Base-by-base conservation (phyloP, 2,797 vertebrate species). In the Pipistrellus pipistrellus region DNA sequence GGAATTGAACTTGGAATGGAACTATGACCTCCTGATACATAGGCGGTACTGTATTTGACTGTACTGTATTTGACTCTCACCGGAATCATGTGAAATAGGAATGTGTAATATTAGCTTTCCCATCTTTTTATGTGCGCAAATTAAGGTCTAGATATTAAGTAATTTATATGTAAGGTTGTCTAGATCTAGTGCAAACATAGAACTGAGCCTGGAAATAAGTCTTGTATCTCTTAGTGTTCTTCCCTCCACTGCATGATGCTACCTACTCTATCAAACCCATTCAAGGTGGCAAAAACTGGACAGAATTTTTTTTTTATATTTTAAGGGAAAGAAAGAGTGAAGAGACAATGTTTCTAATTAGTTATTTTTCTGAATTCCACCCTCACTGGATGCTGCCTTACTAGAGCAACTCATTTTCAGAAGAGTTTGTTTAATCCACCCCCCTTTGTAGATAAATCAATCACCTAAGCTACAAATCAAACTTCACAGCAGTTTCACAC, bases 401-500 rank as follows among this genome's bases (percentile, higher is more conserved):
- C 85, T 78, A 90, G n/a, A 91, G 18, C 32, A 93, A 83, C 4
- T 90, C 32, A 88, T 88, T 88, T 93, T 94, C 23, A 62, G 57
- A 85, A 78, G n/a, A 46, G 32, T 73, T 82, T 38, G 21, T 85
- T 81, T 73, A 72, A 8, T 59, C 20, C n/a, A 92, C n/a, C 25
- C 18, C 4, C 15, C 35, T 88, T 88, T 93, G 25, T 11, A 85
- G 32, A 82, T 83, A 57, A 90, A 59, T 77, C 75, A 85, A 32
- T 71, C 83, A 90, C 32, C n/a, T 83, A 82, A 71, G 13, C n/a
- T 82, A 66, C 51, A 93, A 89, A 93, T 71, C 68, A 88, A 86
- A 91, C 41, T 68, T 11, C 6, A 25, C 2, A 81, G 59, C 13
- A 87, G 35, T 90, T 89, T 41, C 38, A 87, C 20, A 92, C n/a